Conservation (phyloP, 1,140 invertebrate species). For the Megalopta genalis region DNA sequence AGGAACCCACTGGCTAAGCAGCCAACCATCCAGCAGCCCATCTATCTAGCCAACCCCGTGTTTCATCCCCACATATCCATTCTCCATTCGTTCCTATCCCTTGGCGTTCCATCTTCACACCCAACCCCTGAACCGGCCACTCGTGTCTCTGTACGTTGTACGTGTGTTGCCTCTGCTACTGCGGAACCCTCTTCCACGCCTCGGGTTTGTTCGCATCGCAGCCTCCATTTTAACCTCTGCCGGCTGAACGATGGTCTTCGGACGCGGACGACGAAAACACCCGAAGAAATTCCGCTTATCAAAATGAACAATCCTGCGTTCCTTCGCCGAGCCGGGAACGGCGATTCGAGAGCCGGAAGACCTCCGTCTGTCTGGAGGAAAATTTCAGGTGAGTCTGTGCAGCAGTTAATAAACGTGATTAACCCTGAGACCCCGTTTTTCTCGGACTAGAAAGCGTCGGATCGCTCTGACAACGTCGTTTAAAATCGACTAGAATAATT, state of each 20-base stretch:
- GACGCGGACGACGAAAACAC: background rate
- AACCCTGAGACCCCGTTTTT: too few species aligned
- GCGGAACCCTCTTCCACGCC: slow-evolving; percentile 50
- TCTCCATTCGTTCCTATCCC: slow-evolving; percentile 59
- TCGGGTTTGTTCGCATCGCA: slow-evolving; percentile 62
- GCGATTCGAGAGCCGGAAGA: too few species aligned
- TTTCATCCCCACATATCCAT: slow-evolving; percentile 61
- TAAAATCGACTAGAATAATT: too few species aligned
- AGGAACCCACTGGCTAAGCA: slow-evolving; percentile 68
- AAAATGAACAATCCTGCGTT: slow-evolving; percentile 9
- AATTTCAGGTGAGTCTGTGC: too few species aligned
- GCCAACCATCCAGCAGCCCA: slow-evolving; percentile 62
- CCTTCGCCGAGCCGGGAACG: background rate
- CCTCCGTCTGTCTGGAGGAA: too few species aligned
- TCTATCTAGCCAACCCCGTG: slow-evolving; percentile 62
- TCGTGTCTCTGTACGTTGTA: background rate
- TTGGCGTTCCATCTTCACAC: slow-evolving; percentile 53
- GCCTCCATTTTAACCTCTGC: slow-evolving; percentile 68
- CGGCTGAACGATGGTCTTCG: slow-evolving; percentile 41
- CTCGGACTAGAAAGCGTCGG: too few species aligned
- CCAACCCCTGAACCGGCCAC: slow-evolving; percentile 46
- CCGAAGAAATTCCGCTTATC: background rate
- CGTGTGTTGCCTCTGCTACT: slow-evolving; percentile 28
- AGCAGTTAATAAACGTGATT: too few species aligned
- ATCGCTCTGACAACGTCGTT: too few species aligned